These are phyloP conservation scores for Catostomus latipinnis DNA, from an alignment of 2,797 vertebrate species.

Conservation along the genomic window DNA sequence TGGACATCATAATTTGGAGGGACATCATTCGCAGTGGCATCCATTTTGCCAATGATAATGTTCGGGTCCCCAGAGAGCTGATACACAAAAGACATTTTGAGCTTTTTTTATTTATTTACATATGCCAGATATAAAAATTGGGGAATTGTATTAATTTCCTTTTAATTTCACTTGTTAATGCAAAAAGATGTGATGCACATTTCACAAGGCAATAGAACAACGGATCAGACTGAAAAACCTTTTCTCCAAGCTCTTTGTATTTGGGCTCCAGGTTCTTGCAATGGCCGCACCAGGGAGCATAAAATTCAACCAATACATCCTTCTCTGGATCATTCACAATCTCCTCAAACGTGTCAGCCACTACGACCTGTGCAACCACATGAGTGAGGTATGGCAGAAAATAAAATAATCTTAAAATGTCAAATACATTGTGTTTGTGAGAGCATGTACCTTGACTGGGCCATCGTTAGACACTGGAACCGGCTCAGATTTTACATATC, in stretches of 20 bases:
- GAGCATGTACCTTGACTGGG: conserved; percentile 72
- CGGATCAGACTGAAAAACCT: conserved; percentile 55
- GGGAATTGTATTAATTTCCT: neutral
- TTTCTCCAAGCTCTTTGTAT: conserved; percentile 74
- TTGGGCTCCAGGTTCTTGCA: conserved; percentile 79
- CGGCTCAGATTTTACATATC: conserved; percentile 77
- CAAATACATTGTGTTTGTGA: neutral
- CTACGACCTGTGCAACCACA: conserved; percentile 69
- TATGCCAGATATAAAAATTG: too few relatives aligned
- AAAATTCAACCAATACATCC: conserved; percentile 79
- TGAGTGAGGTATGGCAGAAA: neutral
- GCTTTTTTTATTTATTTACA: too few relatives aligned
- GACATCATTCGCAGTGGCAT: conserved; percentile 76
- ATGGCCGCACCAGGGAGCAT: conserved; percentile 75
- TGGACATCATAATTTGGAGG: conserved; percentile 76
- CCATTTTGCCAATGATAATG: conserved; percentile 77
- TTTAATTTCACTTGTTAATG: neutral
- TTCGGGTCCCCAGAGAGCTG: conserved; percentile 70
- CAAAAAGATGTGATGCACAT: neutral
- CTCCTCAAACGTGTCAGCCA: conserved; percentile 77
- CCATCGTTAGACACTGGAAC: conserved; percentile 74
- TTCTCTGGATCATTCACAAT: conserved; percentile 71
- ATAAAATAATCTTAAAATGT: neutral
- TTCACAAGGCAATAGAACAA: conserved; percentile 2
- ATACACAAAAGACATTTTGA: conserved; percentile 2